Percentiles rank a stretch among this genome's conserved stretches.
Conservation (phyloP, 2,113 vertebrate genomes). For the Struthio camelus region DNA sequence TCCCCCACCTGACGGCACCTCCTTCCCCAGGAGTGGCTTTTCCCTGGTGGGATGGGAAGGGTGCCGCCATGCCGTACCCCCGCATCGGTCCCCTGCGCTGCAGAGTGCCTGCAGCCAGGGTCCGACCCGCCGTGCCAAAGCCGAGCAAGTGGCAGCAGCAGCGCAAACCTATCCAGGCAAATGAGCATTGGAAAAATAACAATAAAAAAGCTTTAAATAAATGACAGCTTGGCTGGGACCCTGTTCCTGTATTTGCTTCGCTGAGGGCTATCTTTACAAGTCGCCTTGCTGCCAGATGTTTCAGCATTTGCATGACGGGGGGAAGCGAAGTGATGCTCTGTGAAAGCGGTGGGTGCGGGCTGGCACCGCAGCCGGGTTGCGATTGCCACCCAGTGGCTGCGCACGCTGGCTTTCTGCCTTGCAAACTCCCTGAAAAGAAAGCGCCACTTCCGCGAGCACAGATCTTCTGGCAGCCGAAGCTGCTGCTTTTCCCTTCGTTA, state of each 20-base stretch:
- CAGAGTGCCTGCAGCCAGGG: background rate
- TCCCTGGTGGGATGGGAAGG: background rate
- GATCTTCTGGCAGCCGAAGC: background rate
- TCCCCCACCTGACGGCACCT: background rate
- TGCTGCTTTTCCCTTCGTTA: accelerated
- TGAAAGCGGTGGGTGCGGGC: background rate
- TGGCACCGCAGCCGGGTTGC: background rate
- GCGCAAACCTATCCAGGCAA: background rate
- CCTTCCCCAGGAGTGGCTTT: background rate
- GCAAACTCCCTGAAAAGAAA: accelerated
- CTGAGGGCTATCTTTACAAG: conserved; percentile 41
- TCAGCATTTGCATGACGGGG: conserved; percentile 42
- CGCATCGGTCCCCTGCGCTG: background rate
- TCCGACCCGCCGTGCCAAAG: background rate
- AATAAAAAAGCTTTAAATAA: background rate
- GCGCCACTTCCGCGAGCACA: accelerated
- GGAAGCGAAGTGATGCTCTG: background rate
- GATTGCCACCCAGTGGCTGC: conserved; percentile 56
- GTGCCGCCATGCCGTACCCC: background rate
- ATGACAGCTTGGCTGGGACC: background rate
- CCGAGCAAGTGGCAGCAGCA: background rate
- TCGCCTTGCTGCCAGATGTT: background rate
- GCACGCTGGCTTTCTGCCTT: accelerated
- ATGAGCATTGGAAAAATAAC: background rate
- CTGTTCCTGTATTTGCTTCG: conserved; percentile 46